Evolutionary conservation across 1,140 invertebrate species (phyloP).

Genomic region (Littorina saxatilis): DNA sequence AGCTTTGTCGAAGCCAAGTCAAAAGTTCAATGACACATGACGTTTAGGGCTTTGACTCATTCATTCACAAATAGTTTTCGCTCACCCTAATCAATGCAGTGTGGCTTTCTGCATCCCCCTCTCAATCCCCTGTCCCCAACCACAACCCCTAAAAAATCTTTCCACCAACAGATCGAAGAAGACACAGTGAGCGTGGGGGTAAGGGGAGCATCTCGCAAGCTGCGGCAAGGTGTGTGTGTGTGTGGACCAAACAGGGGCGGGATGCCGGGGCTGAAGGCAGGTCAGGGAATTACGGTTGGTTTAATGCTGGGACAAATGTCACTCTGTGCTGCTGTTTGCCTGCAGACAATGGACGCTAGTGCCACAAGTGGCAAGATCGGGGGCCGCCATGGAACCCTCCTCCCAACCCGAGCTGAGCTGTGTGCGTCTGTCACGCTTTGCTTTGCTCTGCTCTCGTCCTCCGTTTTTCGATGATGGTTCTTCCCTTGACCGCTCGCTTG

Average conservation of each 20-base stretch:
- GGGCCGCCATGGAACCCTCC: neutral
- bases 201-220: neutral
- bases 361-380: conserved; percentile 11
- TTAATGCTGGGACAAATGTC: conserved; percentile 28
- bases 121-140: too few species aligned
- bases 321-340: conserved; percentile 26
- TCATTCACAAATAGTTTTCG: too few species aligned
- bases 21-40: too few species aligned
- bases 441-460: neutral
- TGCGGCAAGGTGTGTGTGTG: neutral
- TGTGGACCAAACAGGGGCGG: conserved; percentile 5
- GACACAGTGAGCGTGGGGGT: neutral
- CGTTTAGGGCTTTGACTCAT: too few species aligned
- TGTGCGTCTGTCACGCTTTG: neutral
- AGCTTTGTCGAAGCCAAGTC: too few species aligned
- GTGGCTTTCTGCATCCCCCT: too few species aligned
- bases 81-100: too few species aligned
- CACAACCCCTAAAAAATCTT: too few species aligned
- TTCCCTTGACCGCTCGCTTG: too few species aligned
- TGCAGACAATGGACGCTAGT: conserved; percentile 23
- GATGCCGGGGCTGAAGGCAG: neutral
- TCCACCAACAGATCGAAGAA: neutral
- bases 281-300: conserved; percentile 22
- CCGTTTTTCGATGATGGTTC: too few species aligned
- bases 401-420: neutral